Base-by-base conservation (phyloP, 2,888 invertebrate genomes). In the Campoplex capitator region DNA sequence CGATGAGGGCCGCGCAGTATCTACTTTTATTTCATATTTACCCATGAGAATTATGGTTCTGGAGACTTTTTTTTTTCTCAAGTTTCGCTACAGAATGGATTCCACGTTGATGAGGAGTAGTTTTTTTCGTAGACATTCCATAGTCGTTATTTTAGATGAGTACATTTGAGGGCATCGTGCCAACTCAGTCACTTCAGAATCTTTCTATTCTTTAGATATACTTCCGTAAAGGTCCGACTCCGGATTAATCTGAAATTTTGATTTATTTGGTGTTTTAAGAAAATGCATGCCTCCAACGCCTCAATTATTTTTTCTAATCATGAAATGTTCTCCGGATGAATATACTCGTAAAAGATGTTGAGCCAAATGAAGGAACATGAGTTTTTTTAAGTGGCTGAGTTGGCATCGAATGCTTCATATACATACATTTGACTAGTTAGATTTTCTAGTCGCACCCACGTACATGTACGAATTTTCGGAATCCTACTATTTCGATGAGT, bases 31-130 rank as follows among this genome's bases (percentile, higher is more conserved):
- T 6, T 81, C 7, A 68, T 13, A 18, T 73, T 71, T 35, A 56
- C 48, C 38, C 62, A n/a, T 56, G 67, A 75, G 71, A 28, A 70
- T 83, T 76, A 42, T 77, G 48, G 79, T 67, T 81, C 80, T 42
- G 51, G 28, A 51, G n/a, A n/a, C 13, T 2, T 42, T 65, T 58
- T 62, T 48, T 62, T 76, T 70, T 58, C 38, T 70, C 1, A 35
- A 48, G 51, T 58, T 71, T 74, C 76, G 83, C 78, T 84, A 83
- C 82, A 75, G 84, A 84, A 76, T 86, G 78, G 81, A 23, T 45
- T 77, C 54, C 79, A 51, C 65, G 67, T 82, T 79, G 67, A 77
- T 28, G 48, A 77, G 45, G 78, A 83, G 83, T 65, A 48, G 56
- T 75, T 58, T 8, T 23, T 85, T 82, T 75, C 71, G 56, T 83